Percentiles rank a stretch among this genome's conserved stretches.
Evolutionary conservation across 2,888 invertebrate species (phyloP).

Genomic region (Euzetes globulus): DNA sequence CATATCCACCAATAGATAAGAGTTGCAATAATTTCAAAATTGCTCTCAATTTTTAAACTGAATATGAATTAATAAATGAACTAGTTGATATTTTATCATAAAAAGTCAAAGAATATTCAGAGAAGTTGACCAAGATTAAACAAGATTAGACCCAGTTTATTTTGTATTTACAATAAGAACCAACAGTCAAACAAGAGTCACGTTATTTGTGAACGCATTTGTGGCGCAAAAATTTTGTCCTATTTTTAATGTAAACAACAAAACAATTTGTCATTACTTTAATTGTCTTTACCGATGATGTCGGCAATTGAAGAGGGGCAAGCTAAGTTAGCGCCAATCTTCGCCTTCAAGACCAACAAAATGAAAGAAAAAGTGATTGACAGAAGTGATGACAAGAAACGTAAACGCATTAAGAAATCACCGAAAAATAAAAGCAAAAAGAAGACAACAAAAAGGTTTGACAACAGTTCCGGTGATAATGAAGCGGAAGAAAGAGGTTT

Average conservation of each 20-base stretch:
- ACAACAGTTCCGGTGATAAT: neutral
- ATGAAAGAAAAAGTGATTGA: neutral
- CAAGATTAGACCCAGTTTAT: too few relatives aligned
- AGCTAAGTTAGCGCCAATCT: neutral
- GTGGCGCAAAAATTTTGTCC: neutral
- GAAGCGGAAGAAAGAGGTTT: neutral
- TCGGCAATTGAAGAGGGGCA: neutral
- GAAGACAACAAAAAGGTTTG: neutral
- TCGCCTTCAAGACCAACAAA: neutral
- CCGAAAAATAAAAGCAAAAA: conserved; percentile 8
- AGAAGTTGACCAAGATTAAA: too few relatives aligned
- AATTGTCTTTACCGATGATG: neutral
- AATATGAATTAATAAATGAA: too few relatives aligned
- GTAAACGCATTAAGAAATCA: neutral
- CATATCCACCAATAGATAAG: neutral
- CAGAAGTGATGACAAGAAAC: neutral
- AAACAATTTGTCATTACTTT: neutral
- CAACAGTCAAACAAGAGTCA: neutral
- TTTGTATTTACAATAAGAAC: too few relatives aligned
- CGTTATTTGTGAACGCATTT: neutral
- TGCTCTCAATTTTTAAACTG: too few relatives aligned
- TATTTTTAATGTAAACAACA: neutral
- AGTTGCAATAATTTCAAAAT: neutral
- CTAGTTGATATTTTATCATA: too few relatives aligned
- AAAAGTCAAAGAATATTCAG: too few relatives aligned